These are phyloP conservation scores for Ridgeia piscesae DNA, from an alignment of 1,140 invertebrate species.

Conservation along the genomic window DNA sequence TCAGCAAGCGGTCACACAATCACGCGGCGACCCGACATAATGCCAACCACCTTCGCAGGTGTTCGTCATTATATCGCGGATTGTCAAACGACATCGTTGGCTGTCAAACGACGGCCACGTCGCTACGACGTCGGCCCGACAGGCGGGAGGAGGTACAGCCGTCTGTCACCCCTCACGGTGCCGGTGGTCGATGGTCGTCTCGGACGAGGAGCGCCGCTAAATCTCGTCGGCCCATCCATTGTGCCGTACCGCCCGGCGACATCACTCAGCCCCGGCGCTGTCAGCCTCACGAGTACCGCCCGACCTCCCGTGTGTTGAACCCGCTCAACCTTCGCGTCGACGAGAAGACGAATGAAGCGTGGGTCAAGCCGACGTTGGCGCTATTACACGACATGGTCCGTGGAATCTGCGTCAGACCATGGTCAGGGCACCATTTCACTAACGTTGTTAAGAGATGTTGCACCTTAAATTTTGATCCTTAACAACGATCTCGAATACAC, in stretches of 20 bases:
- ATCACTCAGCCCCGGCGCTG: background rate
- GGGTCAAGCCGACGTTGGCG: background rate
- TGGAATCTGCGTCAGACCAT: background rate
- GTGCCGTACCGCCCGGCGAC: background rate
- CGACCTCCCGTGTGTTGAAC: background rate
- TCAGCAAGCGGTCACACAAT: background rate
- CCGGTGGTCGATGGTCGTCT: background rate
- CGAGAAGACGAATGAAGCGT: background rate
- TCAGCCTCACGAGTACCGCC: background rate
- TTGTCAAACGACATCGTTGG: background rate
- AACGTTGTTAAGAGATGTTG: no score
- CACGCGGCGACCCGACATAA: background rate
- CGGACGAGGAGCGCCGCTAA: background rate
- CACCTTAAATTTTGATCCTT: no score
- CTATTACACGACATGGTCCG: background rate
- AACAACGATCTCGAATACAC: no score
- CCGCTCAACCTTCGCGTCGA: background rate
- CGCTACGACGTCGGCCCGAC: background rate
- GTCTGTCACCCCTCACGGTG: background rate
- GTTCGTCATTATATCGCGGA: background rate
- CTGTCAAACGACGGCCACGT: background rate
- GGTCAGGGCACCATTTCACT: background rate
- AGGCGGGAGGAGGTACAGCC: background rate
- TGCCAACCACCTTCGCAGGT: background rate
- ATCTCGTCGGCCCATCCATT: background rate